Conservation (phyloP, 2,888 invertebrate species). For the Teinopalpus imperialis region DNA sequence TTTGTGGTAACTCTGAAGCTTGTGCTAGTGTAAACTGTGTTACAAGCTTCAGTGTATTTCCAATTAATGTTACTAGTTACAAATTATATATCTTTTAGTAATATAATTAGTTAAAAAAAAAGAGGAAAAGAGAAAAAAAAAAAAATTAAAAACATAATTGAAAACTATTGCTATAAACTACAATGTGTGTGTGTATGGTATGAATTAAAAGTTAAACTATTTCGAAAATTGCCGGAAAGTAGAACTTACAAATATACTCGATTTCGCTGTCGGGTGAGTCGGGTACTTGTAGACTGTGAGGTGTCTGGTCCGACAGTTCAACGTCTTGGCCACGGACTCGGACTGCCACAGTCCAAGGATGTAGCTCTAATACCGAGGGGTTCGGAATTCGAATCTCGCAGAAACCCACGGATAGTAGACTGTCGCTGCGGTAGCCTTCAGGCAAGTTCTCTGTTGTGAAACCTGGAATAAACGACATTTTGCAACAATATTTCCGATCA, state of each 20-base stretch:
- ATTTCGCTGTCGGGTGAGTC: background rate
- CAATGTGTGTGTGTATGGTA: too few relatives aligned
- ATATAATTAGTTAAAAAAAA: too few relatives aligned
- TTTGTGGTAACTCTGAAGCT: too few relatives aligned
- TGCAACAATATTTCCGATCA: too few relatives aligned
- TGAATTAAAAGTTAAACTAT: too few relatives aligned
- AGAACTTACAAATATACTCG: constrained; percentile 18
- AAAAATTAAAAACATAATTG: too few relatives aligned
- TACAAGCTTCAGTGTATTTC: too few relatives aligned
- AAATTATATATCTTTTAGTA: too few relatives aligned
- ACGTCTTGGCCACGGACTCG: constrained; percentile 41
- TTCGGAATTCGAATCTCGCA: constrained; percentile 42
- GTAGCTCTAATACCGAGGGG: constrained; percentile 43
- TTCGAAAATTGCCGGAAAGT: background rate
- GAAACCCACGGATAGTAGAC: constrained; percentile 33
- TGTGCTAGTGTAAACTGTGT: too few relatives aligned
- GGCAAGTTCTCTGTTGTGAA: constrained; percentile 48
- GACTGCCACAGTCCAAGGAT: constrained; percentile 59
- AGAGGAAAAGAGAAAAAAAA: too few relatives aligned
- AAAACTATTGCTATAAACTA: too few relatives aligned
- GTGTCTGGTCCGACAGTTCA: constrained; percentile 44
- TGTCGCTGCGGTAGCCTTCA: constrained; percentile 33
- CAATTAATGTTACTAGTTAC: too few relatives aligned
- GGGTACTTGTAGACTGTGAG: constrained; percentile 29
- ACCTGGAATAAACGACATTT: constrained; percentile 38